phyloP scores from a whole-genome alignment of 2,888 invertebrate species.

The Mythimna loreyi region DNA sequence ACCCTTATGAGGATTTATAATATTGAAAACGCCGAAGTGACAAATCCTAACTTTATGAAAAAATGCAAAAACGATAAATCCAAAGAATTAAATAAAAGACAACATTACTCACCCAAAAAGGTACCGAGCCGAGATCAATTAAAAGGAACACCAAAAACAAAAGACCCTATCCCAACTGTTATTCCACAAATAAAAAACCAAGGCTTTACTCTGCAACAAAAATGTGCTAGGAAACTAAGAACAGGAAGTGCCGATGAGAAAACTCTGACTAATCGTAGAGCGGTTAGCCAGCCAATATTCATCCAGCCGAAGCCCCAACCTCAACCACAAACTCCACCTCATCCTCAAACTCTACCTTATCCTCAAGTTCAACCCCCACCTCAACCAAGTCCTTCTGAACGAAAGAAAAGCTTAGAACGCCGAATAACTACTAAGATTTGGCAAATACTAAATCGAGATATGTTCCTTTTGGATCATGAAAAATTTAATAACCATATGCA shows the following conservation, averaged over 20 bases:
- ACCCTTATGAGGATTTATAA: conserved; percentile 49
- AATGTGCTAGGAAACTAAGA: conserved; percentile 6
- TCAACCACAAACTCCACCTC: background rate
- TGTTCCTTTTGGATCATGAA: conserved; percentile 40
- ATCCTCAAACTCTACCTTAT: too few relatives aligned
- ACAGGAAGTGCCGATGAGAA: conserved; percentile 22
- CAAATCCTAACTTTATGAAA: conserved; percentile 1
- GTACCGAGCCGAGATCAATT: conserved; percentile 11
- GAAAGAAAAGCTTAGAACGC: conserved; percentile 33
- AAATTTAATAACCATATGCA: conserved; percentile 36
- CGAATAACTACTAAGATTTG: conserved; percentile 50
- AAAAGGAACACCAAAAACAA: conserved; percentile 16
- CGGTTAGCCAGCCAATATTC: background rate
- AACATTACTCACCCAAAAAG: background rate
- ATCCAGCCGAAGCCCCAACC: background rate
- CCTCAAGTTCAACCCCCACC: too few relatives aligned
- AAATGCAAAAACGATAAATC: conserved; percentile 25
- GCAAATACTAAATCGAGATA: conserved; percentile 46
- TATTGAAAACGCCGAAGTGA: conserved; percentile 41
- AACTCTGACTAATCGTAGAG: background rate
- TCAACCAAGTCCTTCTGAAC: background rate
- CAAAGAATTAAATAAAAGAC: conserved; percentile 20
- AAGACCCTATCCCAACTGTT: background rate
- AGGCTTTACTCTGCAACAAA: background rate
- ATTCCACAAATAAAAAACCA: conserved; percentile 10